Evolutionary conservation across 2,888 invertebrate species (phyloP).

Genomic region (Hirtodrosophila duncani): DNA sequence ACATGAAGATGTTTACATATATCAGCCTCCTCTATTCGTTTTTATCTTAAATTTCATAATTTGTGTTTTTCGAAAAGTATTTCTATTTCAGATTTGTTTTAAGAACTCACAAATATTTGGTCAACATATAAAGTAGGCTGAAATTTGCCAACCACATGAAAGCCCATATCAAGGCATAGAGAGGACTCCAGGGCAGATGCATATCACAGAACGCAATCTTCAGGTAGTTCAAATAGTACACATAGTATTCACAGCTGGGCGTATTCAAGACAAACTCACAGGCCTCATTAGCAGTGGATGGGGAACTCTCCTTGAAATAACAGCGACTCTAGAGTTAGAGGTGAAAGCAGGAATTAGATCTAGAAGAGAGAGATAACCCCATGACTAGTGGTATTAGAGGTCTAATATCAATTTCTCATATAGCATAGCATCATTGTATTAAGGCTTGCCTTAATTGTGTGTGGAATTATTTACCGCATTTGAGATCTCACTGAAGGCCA

Average conservation of each 20-base stretch:
- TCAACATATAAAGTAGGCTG: conserved; percentile 6
- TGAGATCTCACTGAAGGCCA: too few species aligned
- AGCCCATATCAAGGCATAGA: not conserved
- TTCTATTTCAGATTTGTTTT: too few species aligned
- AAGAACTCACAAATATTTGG: conserved; percentile 27
- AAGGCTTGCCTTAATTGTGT: too few species aligned
- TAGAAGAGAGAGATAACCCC: not conserved
- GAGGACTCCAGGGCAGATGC: not conserved
- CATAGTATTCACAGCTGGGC: not conserved
- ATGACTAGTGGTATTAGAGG: too few species aligned
- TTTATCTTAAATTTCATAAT: too few species aligned
- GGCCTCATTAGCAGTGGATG: not conserved
- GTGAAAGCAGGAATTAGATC: not conserved
- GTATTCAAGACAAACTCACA: not conserved
- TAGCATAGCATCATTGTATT: too few species aligned
- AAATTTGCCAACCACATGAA: not conserved
- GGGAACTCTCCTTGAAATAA: not conserved
- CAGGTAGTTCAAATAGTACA: conserved; percentile 9
- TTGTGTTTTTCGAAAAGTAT: too few species aligned
- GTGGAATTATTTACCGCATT: too few species aligned
- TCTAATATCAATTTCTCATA: too few species aligned
- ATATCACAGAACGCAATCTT: not conserved
- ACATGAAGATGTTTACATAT: too few species aligned
- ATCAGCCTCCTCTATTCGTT: too few species aligned
- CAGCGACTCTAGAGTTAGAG: conserved; percentile 6